Evolutionary conservation across 2,888 invertebrate species (phyloP).

Genomic region (Drosophila acutilabella): DNA sequence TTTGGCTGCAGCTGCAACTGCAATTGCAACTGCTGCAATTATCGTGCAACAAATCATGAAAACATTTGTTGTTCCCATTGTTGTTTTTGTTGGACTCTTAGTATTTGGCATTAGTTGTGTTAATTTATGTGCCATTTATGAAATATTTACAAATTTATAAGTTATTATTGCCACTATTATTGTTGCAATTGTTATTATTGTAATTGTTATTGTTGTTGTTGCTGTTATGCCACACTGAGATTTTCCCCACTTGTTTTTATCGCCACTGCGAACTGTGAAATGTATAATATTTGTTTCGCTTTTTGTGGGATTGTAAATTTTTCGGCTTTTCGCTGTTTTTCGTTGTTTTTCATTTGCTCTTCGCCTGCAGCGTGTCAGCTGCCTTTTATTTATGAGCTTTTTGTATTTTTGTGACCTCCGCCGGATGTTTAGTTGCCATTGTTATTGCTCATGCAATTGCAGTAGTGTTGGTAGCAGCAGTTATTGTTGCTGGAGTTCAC

Average conservation of each 20-base stretch:
- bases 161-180: constrained; percentile 58
- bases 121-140: constrained; percentile 80
- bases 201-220: constrained; percentile 15
- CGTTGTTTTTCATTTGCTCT: constrained; percentile 25
- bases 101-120: constrained; percentile 75
- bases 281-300: constrained; percentile 46
- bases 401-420: constrained; percentile 66
- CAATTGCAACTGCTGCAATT: constrained; percentile 69
- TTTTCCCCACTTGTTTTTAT: constrained; percentile 53
- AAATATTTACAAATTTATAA: constrained; percentile 80
- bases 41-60: constrained; percentile 75
- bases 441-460: constrained; percentile 26
- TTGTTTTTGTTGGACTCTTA: constrained; percentile 19
- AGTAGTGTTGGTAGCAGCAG: constrained; percentile 1
- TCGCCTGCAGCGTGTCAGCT: constrained; percentile 65
- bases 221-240: constrained; percentile 47
- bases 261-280: constrained; percentile 32
- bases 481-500: constrained; percentile 16
- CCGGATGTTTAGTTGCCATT: constrained; percentile 77
- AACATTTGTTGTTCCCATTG: constrained; percentile 44
- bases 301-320: constrained; percentile 47
- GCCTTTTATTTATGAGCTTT: constrained; percentile 72
- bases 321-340: constrained; percentile 20
- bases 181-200: neutral
- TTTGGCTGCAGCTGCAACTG: constrained; percentile 38